A percentile compares a stretch with the other conserved stretches of the same genome.
These are phyloP conservation scores for Oegoconia quadripuncta DNA, from an alignment of 2,888 invertebrate species.

Conservation along the genomic window DNA sequence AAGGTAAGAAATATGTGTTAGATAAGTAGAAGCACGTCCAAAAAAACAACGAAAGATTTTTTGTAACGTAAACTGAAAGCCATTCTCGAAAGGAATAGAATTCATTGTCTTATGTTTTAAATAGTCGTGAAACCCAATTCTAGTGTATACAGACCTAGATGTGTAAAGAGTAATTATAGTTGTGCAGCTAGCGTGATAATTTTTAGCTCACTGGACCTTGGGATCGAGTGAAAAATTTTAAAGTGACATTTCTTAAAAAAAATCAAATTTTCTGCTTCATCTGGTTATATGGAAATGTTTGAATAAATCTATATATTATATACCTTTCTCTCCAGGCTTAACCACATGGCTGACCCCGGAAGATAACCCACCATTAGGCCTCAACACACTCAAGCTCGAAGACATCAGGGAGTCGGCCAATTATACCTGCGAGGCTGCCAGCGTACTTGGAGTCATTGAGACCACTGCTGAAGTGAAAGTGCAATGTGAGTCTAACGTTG, in stretches of 20 bases:
- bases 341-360: slow-evolving; percentile 92
- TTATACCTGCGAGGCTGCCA: slow-evolving; percentile 98
- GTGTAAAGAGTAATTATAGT: too few relatives aligned
- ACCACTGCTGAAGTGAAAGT: slow-evolving; percentile 94
- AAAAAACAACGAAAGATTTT: too few relatives aligned
- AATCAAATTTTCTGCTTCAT: too few relatives aligned
- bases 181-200: too few relatives aligned
- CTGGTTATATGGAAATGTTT: not conserved
- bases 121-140: too few relatives aligned
- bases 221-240: too few relatives aligned
- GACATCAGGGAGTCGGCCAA: slow-evolving; percentile 96
- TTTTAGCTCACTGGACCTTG: too few relatives aligned
- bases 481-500: slow-evolving; percentile 85
- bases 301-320: not conserved
- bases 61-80: too few relatives aligned
- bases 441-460: slow-evolving; percentile 95
- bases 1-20: slow-evolving; percentile 67
- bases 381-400: slow-evolving; percentile 91
- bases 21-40: not conserved
- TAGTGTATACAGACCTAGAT: too few relatives aligned
- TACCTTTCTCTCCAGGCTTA: slow-evolving; percentile 63
- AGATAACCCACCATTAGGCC: slow-evolving; percentile 90
- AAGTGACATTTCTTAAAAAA: too few relatives aligned
- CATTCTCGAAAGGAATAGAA: too few relatives aligned
- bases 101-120: too few relatives aligned